These are phyloP conservation scores for Gambelia wislizenii DNA, from an alignment of 2,797 vertebrate genomes.

Conservation along the genomic window DNA sequence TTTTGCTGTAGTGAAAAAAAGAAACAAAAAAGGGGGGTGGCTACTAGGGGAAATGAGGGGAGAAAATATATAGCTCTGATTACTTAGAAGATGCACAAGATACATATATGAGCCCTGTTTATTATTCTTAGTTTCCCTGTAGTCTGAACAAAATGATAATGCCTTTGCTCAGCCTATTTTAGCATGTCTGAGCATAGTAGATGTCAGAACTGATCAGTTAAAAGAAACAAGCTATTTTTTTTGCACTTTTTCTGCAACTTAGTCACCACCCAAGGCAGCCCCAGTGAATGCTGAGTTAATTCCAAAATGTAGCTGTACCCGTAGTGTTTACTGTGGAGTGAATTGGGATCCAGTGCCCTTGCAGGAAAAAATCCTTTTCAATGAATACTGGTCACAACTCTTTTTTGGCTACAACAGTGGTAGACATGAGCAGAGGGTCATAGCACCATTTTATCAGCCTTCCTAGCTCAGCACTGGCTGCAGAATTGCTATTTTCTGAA, in stretches of 20 bases:
- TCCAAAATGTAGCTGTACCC: rapidly evolving
- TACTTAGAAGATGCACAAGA: not conserved
- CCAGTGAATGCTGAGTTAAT: not conserved
- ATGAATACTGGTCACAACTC: no score
- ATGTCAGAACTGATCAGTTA: slow-evolving; percentile 19
- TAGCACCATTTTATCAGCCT: no score
- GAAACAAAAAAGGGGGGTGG: no score
- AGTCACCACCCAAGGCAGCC: not conserved
- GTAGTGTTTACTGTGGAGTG: not conserved
- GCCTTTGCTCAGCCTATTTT: not conserved
- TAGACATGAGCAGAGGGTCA: no score
- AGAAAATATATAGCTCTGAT: not conserved
- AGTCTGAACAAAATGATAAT: not conserved
- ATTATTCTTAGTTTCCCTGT: not conserved
- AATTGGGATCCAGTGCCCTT: not conserved
- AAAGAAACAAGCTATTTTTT: not conserved
- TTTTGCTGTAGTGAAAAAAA: not conserved
- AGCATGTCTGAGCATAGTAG: not conserved
- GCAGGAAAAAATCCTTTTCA: no score
- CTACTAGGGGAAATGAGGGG: not conserved
- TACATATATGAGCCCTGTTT: not conserved
- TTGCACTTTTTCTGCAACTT: not conserved
- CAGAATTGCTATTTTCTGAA: no score
- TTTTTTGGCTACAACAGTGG: no score
- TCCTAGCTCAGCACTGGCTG: no score